phyloP scores from a whole-genome alignment of 64 coral and sea anemone species.

The Stichodactyla helianthus region DNA sequence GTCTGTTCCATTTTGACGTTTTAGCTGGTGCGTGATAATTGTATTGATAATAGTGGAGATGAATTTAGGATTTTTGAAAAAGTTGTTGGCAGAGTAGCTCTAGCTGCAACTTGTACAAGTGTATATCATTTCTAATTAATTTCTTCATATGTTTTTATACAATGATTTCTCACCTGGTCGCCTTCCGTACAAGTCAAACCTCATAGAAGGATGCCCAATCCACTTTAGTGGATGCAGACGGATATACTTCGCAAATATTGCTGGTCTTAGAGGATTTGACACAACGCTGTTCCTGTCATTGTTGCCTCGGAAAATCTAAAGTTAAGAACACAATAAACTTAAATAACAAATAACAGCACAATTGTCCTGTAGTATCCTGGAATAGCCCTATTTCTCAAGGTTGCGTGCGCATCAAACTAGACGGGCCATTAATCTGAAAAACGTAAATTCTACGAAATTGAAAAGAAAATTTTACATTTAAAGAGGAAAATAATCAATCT shows the following conservation, averaged over 20 bases:
- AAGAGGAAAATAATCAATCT: no score
- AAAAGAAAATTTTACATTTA: no score
- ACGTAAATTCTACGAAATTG: no score
- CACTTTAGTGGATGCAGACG: slow-evolving; percentile 36
- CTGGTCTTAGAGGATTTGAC: slow-evolving; percentile 14
- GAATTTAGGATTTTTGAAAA: no score
- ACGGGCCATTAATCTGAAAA: no score
- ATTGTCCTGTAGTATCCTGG: no score
- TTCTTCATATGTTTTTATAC: background rate
- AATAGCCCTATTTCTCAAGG: no score
- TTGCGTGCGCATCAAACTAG: no score
- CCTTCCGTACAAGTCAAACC: slow-evolving; percentile 45
- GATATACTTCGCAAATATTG: slow-evolving; percentile 22
- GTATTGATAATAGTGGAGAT: no score
- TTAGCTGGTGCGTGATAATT: no score
- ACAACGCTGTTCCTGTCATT: slow-evolving; percentile 37
- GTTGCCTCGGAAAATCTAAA: slow-evolving; percentile 56
- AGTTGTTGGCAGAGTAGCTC: no score
- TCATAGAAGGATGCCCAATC: slow-evolving; percentile 43
- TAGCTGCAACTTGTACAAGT: background rate
- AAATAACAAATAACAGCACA: background rate
- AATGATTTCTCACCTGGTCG: slow-evolving; percentile 31
- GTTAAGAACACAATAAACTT: background rate
- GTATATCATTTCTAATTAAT: background rate
- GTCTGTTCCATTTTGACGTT: no score